Percentiles rank a stretch among this genome's conserved stretches.
These are phyloP conservation scores for Acanthochromis polyacanthus DNA, from an alignment of 2,113 vertebrate species.

Conservation along the genomic window DNA sequence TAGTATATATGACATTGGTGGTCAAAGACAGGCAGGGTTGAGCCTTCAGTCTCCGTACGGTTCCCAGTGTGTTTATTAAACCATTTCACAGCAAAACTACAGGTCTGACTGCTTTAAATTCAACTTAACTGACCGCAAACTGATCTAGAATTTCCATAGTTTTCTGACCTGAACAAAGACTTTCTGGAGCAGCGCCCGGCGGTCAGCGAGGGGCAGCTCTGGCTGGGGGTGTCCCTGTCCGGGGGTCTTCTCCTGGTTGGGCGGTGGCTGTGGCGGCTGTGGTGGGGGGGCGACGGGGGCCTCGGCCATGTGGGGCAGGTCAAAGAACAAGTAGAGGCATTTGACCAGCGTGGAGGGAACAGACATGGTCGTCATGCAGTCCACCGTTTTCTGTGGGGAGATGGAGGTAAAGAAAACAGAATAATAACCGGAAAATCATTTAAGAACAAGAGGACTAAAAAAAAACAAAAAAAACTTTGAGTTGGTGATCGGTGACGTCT, in stretches of 20 bases:
- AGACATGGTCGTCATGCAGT: conserved; percentile 99
- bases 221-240: conserved; percentile 86
- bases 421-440: not conserved
- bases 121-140: too few relatives aligned
- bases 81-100: too few relatives aligned
- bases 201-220: conserved; percentile 94
- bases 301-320: conserved; percentile 97
- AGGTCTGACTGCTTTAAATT: too few relatives aligned
- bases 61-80: too few relatives aligned
- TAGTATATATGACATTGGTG: too few relatives aligned
- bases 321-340: conserved; percentile 99
- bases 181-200: conserved; percentile 95
- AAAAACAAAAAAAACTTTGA: too few relatives aligned
- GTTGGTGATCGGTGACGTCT: too few relatives aligned
- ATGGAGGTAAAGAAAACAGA: not conserved
- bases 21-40: too few relatives aligned
- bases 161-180: conserved; percentile 94
- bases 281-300: conserved; percentile 88
- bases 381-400: conserved; percentile 94
- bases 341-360: conserved; percentile 99
- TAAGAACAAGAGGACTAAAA: too few relatives aligned
- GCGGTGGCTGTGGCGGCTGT: not conserved
- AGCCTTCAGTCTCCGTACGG: too few relatives aligned
- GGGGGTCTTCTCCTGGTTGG: conserved; percentile 71
- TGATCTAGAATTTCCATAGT: too few relatives aligned